Evolutionary conservation across 2,113 vertebrate species (phyloP), one percentile per base, ranked within the genome.

Genomic region (Centropus bengalensis): DNA sequence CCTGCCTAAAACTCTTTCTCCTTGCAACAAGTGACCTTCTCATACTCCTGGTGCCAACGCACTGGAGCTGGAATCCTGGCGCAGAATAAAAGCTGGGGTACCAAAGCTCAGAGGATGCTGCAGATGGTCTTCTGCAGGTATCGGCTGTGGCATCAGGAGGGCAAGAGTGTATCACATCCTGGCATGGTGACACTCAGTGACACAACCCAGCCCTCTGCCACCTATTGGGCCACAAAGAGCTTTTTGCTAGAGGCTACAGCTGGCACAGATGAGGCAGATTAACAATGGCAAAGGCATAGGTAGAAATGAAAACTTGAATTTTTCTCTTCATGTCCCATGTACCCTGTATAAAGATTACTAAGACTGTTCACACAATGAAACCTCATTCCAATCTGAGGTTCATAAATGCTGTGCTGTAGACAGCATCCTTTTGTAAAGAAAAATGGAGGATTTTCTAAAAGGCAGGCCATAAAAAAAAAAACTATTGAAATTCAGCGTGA

Each of bases 401-500:
- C 68, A 16, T 10, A 75, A 87, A 17, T 42, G 59, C 27, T 70
- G 6, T 59, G 32, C 27, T 76, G 33, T 38, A 83, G 40, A 66
- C n/a, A 74, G 45, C 52, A 83, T 38, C 32, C 26, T 88, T 88
- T 74, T 86, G 32, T 56, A 75, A 83, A 67, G 51, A 70, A 94
- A 88, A 89, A 80, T 4, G 1, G 42, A 85, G 30, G 18, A 20
- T 91, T 91, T 91, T 51, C 78, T 79, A 54, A 88, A 64, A 89
- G 27, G 21, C 32, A 76, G n/a, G 23, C 55, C 59, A 73, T 64
- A 59, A 23, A 36, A 36, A 36, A n/a, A 79, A 79, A 89, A 22
- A n/a, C 67, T 66, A 24, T 44, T 54, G 58, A 91, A 91, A 82
- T 79, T 56, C 70, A 82, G 20, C 54, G 79, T 36, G 67, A 93